Evolutionary conservation across 2,888 invertebrate genomes (phyloP).

Genomic region (Coenonympha arcania): DNA sequence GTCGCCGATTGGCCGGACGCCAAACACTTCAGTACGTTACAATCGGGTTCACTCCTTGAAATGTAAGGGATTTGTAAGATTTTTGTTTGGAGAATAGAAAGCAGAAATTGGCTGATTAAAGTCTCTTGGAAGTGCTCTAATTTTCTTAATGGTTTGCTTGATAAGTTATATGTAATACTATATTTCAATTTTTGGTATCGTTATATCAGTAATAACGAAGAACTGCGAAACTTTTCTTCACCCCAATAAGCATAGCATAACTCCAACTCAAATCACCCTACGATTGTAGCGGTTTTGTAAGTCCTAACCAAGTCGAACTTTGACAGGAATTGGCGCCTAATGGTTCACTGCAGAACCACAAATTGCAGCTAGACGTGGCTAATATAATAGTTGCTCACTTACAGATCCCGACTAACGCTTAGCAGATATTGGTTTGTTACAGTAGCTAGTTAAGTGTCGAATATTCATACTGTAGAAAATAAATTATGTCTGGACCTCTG

Average conservation of each 20-base stretch:
- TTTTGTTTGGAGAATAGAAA: background rate
- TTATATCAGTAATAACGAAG: too few species aligned
- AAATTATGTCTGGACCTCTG: background rate
- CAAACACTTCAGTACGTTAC: conserved; percentile 60
- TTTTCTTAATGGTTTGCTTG: too few species aligned
- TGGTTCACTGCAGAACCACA: conserved; percentile 11
- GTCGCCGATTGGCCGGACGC: conserved; percentile 51
- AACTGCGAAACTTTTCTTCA: background rate
- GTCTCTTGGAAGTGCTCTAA: too few species aligned
- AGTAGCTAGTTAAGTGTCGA: background rate
- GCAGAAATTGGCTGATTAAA: background rate
- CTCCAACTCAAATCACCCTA: conserved; percentile 5
- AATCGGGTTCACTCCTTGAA: conserved; percentile 29
- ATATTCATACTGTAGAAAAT: background rate
- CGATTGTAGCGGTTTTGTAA: conserved; percentile 9
- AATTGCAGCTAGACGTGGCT: conserved; percentile 5
- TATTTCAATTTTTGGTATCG: too few species aligned
- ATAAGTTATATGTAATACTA: too few species aligned
- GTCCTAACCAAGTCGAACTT: conserved; percentile 9
- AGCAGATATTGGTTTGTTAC: background rate
- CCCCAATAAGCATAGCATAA: background rate
- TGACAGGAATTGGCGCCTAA: conserved; percentile 12
- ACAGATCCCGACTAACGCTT: background rate
- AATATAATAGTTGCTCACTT: conserved; percentile 5
- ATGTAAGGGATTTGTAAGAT: background rate